Evolutionary conservation across 2,888 invertebrate species (phyloP).

Genomic region (Caenorhabditis sinica): DNA sequence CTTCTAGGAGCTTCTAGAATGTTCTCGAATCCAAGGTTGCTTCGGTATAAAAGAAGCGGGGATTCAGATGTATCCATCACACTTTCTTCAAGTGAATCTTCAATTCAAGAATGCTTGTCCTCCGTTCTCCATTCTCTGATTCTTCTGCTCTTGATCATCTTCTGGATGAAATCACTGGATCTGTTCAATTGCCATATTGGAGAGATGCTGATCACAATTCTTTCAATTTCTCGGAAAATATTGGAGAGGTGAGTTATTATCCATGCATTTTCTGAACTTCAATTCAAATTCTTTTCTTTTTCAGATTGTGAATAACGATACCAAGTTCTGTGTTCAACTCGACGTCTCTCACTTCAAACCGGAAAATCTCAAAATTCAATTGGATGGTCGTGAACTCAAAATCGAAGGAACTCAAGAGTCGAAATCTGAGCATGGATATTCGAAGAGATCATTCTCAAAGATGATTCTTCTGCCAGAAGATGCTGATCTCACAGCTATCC

Average conservation of each 20-base stretch:
- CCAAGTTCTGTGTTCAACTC: slow-evolving; percentile 50
- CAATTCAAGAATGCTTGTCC: slow-evolving; percentile 40
- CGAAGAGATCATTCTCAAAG: slow-evolving; percentile 57
- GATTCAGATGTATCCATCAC: slow-evolving; percentile 7
- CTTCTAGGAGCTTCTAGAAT: slow-evolving; percentile 27
- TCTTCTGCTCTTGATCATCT: slow-evolving; percentile 20
- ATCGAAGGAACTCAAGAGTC: slow-evolving; percentile 64
- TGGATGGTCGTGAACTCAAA: slow-evolving; percentile 60
- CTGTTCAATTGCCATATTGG: slow-evolving; percentile 43
- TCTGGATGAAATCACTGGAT: slow-evolving; percentile 26
- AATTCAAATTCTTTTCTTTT: too few species aligned
- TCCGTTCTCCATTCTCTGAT: slow-evolving; percentile 26
- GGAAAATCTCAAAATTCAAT: slow-evolving; percentile 64
- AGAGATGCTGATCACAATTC: slow-evolving; percentile 43
- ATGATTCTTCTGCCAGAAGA: slow-evolving; percentile 62
- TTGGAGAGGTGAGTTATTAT: slow-evolving; percentile 46
- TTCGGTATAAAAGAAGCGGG: slow-evolving; percentile 11
- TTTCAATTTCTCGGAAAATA: slow-evolving; percentile 29
- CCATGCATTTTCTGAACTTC: too few species aligned
- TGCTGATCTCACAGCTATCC: slow-evolving; percentile 48
- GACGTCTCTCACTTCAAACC: slow-evolving; percentile 55
- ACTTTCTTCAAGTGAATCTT: slow-evolving; percentile 24
- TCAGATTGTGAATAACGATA: slow-evolving; percentile 50
- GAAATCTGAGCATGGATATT: slow-evolving; percentile 47
- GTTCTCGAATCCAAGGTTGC: background rate